A percentile compares a stretch with the other conserved stretches of the same genome.
Conservation (phyloP, 2,888 invertebrate genomes). For the Gari tellinella region DNA sequence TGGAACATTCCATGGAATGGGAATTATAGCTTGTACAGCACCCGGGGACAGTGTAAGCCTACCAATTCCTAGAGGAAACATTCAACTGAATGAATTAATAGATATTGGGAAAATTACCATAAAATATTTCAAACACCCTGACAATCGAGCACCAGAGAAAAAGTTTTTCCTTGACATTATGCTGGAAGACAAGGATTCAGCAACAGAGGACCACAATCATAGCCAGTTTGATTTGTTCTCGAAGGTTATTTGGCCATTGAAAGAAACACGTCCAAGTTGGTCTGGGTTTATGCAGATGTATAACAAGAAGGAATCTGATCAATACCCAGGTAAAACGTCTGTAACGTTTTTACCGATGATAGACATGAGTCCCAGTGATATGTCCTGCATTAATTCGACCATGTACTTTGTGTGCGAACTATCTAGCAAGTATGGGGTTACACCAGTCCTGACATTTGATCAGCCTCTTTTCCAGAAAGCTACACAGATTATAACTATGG, state of each 20-base stretch:
- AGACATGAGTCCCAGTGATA: slow-evolving; percentile 62
- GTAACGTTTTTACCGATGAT: slow-evolving; percentile 61
- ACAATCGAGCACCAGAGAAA: background rate
- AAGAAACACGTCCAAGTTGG: slow-evolving; percentile 31
- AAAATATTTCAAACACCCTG: slow-evolving; percentile 6
- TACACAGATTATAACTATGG: no score
- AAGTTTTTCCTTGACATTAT: background rate
- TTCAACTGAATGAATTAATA: slow-evolving; percentile 6
- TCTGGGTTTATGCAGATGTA: slow-evolving; percentile 47
- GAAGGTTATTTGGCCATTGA: slow-evolving; percentile 28
- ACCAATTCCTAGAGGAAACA: slow-evolving; percentile 18
- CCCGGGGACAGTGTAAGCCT: slow-evolving; percentile 16
- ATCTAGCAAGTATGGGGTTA: slow-evolving; percentile 16
- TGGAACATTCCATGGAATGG: slow-evolving; percentile 60
- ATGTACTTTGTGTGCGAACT: slow-evolving; percentile 53
- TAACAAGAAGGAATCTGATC: background rate
- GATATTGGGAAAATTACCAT: slow-evolving; percentile 26
- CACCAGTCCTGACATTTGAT: no score
- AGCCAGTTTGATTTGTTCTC: slow-evolving; percentile 27
- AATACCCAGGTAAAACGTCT: slow-evolving; percentile 3
- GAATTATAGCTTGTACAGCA: slow-evolving; percentile 46
- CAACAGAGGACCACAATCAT: background rate
- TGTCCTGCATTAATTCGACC: slow-evolving; percentile 56
- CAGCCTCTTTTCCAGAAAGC: no score
- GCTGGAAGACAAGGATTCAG: background rate